Evolutionary conservation across 2,797 vertebrate species (phyloP).

Genomic region (Crypturellus tataupa): DNA sequence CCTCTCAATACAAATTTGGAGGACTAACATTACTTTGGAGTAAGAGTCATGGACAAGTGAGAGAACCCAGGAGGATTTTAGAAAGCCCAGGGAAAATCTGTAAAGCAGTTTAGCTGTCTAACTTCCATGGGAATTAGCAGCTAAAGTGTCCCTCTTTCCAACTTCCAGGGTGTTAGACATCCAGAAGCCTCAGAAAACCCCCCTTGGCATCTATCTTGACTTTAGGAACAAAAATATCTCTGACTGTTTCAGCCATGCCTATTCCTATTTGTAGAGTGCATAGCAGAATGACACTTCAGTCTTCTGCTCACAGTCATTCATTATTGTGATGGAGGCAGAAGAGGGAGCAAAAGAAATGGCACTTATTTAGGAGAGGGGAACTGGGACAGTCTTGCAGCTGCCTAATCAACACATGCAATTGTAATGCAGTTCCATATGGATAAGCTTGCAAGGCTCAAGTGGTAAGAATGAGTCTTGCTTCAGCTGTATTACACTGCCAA

Average conservation of each 20-base stretch:
- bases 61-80: background rate
- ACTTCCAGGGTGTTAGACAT: background rate
- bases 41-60: background rate
- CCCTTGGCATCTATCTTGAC: background rate
- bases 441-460: background rate
- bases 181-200: background rate
- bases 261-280: background rate
- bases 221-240: background rate
- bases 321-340: background rate
- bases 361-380: background rate
- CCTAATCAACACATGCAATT: background rate
- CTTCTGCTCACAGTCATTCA: background rate
- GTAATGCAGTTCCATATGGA: background rate
- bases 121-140: background rate
- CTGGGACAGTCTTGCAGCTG: background rate
- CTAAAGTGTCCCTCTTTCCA: background rate
- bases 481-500: background rate
- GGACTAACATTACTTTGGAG: background rate
- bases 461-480: background rate
- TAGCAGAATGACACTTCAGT: background rate
- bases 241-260: background rate
- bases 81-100: background rate
- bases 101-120: background rate
- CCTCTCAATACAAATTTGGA: background rate
- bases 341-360: background rate